These are phyloP conservation scores for Penaeus japonicus DNA, from an alignment of 1,140 invertebrate species.

Conservation along the genomic window DNA sequence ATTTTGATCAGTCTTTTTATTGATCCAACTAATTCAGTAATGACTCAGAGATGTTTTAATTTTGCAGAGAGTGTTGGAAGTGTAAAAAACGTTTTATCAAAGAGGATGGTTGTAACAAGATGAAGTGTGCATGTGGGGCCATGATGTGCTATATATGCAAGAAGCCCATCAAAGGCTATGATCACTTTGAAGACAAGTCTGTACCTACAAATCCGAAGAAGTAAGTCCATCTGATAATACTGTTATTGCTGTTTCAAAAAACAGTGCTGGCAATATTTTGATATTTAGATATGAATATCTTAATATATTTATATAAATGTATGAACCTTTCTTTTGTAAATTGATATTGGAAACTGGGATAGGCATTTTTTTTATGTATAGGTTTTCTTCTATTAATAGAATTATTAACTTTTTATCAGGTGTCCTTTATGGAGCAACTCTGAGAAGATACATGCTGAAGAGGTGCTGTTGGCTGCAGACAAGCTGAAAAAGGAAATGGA, in stretches of 20 bases:
- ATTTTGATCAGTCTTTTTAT: neutral
- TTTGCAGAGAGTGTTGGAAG: slow-evolving; percentile 63
- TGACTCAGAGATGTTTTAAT: neutral
- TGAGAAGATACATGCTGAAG: slow-evolving; percentile 53
- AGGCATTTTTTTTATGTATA: too few species aligned
- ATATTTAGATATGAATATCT: neutral
- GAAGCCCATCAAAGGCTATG: slow-evolving; percentile 69
- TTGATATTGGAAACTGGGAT: too few species aligned
- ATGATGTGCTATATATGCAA: slow-evolving; percentile 76
- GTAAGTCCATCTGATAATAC: neutral
- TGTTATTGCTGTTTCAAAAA: neutral
- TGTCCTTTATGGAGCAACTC: slow-evolving; percentile 59
- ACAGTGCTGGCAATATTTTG: neutral
- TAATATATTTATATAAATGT: too few species aligned
- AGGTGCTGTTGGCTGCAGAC: slow-evolving; percentile 45
- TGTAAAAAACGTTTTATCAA: slow-evolving; percentile 70
- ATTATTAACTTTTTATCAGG: slow-evolving; percentile 19
- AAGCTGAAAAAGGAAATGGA: slow-evolving; percentile 51
- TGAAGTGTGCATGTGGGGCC: slow-evolving; percentile 74
- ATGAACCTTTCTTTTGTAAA: too few species aligned
- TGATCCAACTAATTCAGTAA: neutral
- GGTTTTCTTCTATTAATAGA: too few species aligned
- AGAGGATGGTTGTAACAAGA: slow-evolving; percentile 76
- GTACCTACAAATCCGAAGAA: slow-evolving; percentile 24
- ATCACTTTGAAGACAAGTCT: slow-evolving; percentile 68